Evolutionary conservation across 2,113 vertebrate genomes (phyloP), one percentile per base, ranked within the genome.

Genomic region (Hippolais icterina): DNA sequence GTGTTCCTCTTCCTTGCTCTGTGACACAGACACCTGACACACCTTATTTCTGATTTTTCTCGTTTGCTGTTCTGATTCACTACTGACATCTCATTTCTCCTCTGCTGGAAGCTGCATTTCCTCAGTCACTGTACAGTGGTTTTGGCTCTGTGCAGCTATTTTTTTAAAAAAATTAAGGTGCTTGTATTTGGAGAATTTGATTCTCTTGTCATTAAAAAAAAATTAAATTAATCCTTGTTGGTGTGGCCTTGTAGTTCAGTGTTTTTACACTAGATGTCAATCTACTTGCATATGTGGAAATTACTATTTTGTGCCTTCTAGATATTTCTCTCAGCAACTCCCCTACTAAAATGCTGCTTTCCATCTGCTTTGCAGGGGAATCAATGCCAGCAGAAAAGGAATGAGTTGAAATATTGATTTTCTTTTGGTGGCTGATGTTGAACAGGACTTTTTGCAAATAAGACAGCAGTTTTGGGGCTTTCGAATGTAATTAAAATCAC

Each of bases 211-310:
- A n/a, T 44, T 52, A 71, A 52, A 15, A 37, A 22, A 39, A 6
- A 5, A 15, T 12, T 11, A 12, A 53, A 29, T 66, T 22, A 8
- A 33, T 80, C 33, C 9, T 31, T 31, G 44, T 50, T 86, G 28
- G 44, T 13, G 14, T 25, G 47, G 41, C 63, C 70, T 47, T 96
- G 95, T 89, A 96, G 80, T 97, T 97, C 94, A 89, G 12, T 79
- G 15, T 87, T 94, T 90, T 91, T 60, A 89, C 97, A 93, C 96
- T 97, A 97, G 97, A 83, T 97, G 96, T 97, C 97, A 91, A 93
- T 94, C 87, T 96, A 39, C 92, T 79, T 96, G 94, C 94, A 12
- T 82, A 14, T 46, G 81, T 85, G 50, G 49, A 80, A 78, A 31
- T 25, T 74, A 69, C 49, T 79, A 3, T 70, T 57, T 81, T 87